phyloP scores from a whole-genome alignment of 2,797 vertebrate species.

The Helostoma temminkii region DNA sequence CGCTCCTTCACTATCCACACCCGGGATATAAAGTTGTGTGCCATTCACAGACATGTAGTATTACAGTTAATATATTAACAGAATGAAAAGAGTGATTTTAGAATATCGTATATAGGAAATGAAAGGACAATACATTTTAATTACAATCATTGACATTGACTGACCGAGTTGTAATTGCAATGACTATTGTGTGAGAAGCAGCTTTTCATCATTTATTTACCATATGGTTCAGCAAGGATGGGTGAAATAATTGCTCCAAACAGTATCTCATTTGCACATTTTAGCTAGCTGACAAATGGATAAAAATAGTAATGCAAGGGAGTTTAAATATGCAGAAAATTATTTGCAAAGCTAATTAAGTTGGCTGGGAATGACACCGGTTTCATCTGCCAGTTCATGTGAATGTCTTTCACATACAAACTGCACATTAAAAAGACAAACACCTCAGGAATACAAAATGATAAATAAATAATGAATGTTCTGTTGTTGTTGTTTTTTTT shows the following conservation, averaged over 20 bases:
- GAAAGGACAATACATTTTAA: conserved; percentile 49
- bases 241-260: conserved; percentile 67
- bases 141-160: conserved; percentile 50
- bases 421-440: conserved; percentile 49
- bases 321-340: conserved; percentile 60
- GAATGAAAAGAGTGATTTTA: neutral
- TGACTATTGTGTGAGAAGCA: conserved; percentile 48
- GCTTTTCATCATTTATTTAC: conserved; percentile 61
- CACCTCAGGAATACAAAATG: conserved; percentile 50
- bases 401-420: conserved; percentile 49
- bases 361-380: conserved; percentile 47
- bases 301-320: conserved; percentile 64
- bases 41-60: conserved; percentile 50
- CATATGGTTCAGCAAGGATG: conserved; percentile 52
- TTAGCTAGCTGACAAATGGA: conserved; percentile 58
- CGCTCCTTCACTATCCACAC: conserved; percentile 51
- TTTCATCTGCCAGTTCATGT: conserved; percentile 55
- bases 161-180: conserved; percentile 60
- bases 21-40: conserved; percentile 39
- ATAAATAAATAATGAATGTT: conserved; percentile 58
- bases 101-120: conserved; percentile 25
- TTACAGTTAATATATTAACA: conserved; percentile 25
- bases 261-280: conserved; percentile 74
- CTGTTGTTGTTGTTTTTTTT: conserved; percentile 29
- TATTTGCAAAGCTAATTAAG: conserved; percentile 70